Evolutionary conservation across 2,797 vertebrate species (phyloP).

Genomic region (Dipus sagitta): DNA sequence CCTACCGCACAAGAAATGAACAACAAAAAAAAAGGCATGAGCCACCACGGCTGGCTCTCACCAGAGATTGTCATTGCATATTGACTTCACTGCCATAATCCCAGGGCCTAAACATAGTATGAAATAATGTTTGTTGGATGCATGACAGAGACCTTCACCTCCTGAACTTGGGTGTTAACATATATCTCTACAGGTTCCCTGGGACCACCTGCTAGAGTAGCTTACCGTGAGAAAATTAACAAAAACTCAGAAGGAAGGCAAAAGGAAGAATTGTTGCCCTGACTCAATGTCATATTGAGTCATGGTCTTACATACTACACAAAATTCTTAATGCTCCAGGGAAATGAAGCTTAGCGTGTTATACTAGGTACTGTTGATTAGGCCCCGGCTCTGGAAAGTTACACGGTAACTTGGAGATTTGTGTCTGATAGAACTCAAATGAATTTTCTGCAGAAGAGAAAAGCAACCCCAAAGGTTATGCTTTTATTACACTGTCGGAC

Average conservation of each 20-base stretch:
- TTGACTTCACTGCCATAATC: neutral
- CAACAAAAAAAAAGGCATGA: too few species aligned
- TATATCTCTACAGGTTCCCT: neutral
- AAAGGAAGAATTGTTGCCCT: neutral
- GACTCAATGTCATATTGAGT: neutral
- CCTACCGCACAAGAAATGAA: too few species aligned
- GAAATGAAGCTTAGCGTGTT: neutral
- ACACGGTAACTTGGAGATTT: neutral
- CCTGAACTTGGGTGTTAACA: neutral
- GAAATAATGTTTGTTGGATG: conserved; percentile 20
- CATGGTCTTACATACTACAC: neutral
- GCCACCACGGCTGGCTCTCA: too few species aligned
- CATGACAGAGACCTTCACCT: neutral
- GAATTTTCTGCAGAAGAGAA: conserved; percentile 12
- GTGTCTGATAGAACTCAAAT: neutral
- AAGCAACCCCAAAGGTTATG: neutral
- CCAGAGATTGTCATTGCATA: too few species aligned
- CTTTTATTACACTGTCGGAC: neutral
- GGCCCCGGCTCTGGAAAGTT: neutral
- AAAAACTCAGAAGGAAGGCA: neutral
- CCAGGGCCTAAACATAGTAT: neutral
- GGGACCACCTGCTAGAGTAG: neutral
- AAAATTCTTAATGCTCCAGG: neutral
- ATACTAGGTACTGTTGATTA: neutral
- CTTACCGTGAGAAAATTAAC: conserved; percentile 31